These are phyloP conservation scores for Strix uralensis DNA, from an alignment of 2,113 vertebrate genomes.

Conservation along the genomic window DNA sequence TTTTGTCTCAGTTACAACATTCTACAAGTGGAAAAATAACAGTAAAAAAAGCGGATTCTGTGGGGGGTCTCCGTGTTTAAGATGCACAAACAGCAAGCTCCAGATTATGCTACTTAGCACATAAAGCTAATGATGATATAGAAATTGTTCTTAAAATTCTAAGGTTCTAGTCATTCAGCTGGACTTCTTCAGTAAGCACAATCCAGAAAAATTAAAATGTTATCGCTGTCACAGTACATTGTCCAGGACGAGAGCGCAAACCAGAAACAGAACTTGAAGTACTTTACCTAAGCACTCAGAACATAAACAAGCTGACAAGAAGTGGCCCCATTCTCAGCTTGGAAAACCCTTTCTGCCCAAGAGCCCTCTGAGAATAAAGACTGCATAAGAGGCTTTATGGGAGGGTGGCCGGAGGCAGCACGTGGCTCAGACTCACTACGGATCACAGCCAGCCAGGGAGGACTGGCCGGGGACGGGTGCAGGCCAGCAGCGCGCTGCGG, in stretches of 20 bases:
- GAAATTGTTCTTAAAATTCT: neutral
- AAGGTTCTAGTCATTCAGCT: neutral
- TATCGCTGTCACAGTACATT: neutral
- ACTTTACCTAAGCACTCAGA: neutral
- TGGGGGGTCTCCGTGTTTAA: neutral
- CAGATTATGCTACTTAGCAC: neutral
- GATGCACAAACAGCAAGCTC: neutral
- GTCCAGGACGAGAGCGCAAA: neutral
- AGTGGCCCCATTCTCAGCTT: neutral
- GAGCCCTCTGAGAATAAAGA: neutral
- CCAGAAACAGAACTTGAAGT: neutral
- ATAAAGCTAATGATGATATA: neutral
- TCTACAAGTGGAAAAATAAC: neutral
- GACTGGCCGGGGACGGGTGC: fast-evolving
- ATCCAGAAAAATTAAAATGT: neutral
- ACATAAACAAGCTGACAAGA: neutral
- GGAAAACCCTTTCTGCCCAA: slow-evolving; percentile 8
- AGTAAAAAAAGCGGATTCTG: neutral
- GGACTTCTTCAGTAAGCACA: neutral
- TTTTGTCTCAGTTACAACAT: neutral
- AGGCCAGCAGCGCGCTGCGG: neutral
- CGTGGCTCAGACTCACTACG: neutral
- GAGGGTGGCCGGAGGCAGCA: neutral
- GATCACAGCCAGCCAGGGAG: neutral
- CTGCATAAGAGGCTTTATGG: slow-evolving; percentile 39